Conservation (phyloP, 1,140 invertebrate genomes). For the Caerostris extrusa region DNA sequence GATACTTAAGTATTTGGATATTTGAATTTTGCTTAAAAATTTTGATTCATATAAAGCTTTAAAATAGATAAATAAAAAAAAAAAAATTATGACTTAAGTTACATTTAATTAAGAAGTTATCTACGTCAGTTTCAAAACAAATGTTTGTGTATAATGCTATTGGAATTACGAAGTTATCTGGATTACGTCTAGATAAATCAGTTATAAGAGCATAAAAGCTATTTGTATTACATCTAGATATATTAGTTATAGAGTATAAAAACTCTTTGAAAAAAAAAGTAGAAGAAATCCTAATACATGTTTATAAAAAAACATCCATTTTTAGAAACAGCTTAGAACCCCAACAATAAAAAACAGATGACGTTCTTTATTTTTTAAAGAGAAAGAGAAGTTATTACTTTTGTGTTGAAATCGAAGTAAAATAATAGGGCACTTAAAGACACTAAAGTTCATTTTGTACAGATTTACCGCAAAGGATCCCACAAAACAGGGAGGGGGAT, state of each 20-base stretch:
- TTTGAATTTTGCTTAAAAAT: too few species aligned
- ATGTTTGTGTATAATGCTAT: too few species aligned
- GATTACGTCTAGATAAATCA: too few species aligned
- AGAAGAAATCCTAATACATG: background rate
- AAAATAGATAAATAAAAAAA: too few species aligned
- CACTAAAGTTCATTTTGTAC: background rate
- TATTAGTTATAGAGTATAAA: background rate
- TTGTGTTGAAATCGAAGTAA: conserved; percentile 30
- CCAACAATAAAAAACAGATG: background rate
- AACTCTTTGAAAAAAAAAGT: background rate
- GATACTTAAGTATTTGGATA: too few species aligned
- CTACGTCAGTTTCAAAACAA: too few species aligned
- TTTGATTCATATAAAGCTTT: too few species aligned
- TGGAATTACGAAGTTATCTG: too few species aligned
- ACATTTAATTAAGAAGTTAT: too few species aligned
- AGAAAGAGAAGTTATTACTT: background rate
- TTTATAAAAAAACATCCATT: background rate
- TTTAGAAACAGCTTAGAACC: background rate
- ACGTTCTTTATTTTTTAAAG: background rate
- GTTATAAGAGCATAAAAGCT: background rate
- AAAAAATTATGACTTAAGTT: too few species aligned
- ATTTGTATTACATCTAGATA: too few species aligned
- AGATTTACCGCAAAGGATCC: conserved; percentile 58
- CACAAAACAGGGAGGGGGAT: background rate
- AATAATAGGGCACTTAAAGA: conserved; percentile 31